phyloP scores from a whole-genome alignment of 2,113 vertebrate species.

The Butorides virescens region DNA sequence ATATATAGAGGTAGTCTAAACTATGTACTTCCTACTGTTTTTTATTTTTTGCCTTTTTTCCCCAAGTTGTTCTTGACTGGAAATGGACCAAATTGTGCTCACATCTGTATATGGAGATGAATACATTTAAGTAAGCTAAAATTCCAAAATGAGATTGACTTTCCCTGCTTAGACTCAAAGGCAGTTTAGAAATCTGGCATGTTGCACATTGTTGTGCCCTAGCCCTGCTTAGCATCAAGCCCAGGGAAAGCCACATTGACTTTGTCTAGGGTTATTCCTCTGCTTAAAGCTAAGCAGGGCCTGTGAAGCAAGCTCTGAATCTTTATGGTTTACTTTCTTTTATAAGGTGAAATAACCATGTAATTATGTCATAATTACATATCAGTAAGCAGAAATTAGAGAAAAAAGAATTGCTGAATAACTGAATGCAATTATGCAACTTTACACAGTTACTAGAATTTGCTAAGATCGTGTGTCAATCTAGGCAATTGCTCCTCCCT shows the following conservation, averaged over 20 bases:
- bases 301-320: not conserved
- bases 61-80: not conserved
- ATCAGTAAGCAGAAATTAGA: not conserved
- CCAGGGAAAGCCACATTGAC: not conserved
- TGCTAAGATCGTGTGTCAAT: not conserved
- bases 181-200: not conserved
- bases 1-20: not conserved
- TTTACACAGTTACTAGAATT: not conserved
- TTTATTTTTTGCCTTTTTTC: not conserved
- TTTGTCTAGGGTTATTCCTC: not conserved
- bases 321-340: not conserved
- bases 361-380: not conserved
- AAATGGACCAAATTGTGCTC: not conserved
- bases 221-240: not conserved
- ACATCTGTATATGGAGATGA: not conserved
- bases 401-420: not conserved
- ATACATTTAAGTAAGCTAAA: not conserved
- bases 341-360: conserved; percentile 26
- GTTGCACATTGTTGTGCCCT: not conserved
- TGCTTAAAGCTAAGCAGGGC: not conserved
- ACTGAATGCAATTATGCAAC: not conserved
- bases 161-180: not conserved
- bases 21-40: not conserved
- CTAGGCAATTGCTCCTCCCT: not conserved
- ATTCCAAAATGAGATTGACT: not conserved